phyloP scores from a whole-genome alignment of 2,113 vertebrate genomes.

The Ctenomys sociabilis region DNA sequence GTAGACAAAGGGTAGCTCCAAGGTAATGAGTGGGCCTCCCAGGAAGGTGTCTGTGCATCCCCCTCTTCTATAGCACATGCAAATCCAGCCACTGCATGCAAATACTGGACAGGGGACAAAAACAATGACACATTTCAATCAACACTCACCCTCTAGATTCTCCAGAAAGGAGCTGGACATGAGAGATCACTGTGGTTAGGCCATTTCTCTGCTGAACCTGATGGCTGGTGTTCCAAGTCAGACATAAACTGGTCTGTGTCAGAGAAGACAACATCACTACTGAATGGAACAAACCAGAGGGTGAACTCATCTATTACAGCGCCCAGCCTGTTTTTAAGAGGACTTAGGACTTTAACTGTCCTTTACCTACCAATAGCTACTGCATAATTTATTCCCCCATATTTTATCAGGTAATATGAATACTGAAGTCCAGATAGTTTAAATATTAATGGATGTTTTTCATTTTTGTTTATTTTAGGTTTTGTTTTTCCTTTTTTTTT shows the following conservation, averaged over 20 bases:
- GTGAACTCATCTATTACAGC: constrained; percentile 80
- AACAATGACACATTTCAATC: constrained; percentile 85
- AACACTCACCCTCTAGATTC: constrained; percentile 90
- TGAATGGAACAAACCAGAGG: constrained; percentile 88
- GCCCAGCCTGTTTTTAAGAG: constrained; percentile 33
- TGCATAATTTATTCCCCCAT: constrained; percentile 8
- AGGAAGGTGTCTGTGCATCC: constrained; percentile 44
- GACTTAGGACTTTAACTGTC: constrained; percentile 56
- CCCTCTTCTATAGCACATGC: constrained; percentile 77
- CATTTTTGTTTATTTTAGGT: neutral
- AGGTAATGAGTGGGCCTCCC: constrained; percentile 48
- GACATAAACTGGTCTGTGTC: constrained; percentile 90
- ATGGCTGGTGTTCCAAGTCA: constrained; percentile 89
- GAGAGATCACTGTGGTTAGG: constrained; percentile 88
- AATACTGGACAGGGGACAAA: constrained; percentile 76
- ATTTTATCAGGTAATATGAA: constrained; percentile 61
- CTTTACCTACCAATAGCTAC: constrained; percentile 33
- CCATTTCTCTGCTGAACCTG: constrained; percentile 90
- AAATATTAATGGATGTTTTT: constrained; percentile 15
- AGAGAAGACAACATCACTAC: constrained; percentile 91
- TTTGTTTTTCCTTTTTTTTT: neutral
- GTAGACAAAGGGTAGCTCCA: constrained; percentile 34
- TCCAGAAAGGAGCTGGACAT: constrained; percentile 89
- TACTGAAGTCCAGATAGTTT: constrained; percentile 6
- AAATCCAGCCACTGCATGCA: constrained; percentile 80